Evolutionary conservation across 2,888 invertebrate genomes (phyloP), one percentile per base, ranked within the genome.

Genomic region (Drosophila monieri): DNA sequence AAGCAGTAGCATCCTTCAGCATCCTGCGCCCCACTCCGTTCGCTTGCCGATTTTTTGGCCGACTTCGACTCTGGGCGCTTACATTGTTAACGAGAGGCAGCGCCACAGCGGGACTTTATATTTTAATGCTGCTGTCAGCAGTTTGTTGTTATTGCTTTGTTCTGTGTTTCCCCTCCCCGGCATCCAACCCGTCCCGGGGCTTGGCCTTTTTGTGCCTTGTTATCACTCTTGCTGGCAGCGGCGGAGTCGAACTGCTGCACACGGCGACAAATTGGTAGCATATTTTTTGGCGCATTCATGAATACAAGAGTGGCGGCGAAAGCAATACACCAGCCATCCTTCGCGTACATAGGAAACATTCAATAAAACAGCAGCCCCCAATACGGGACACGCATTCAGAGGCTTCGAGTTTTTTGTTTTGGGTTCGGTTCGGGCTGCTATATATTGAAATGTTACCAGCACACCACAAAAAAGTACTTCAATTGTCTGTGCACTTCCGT

Each of bases 261-360:
- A 85, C 85, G 81, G 85, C 80, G 86, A 85, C 84, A 85, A 85
- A 85, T 85, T 85, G 86, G 78, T 81, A 84, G 85, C 86, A 85
- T 85, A 85, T 85, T 85, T 86, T 85, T 85, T 80, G 77, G 78
- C 76, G 74, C 80, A 85, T 83, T 80, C 85, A 83, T 85, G 85
- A 86, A 86, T 85, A 78, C 77, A 70, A 73, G 78, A 81, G 74
- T 73, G 76, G 62, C 67, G 76, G 58, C 58, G 43, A 73, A 61
- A 74, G 67, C 62, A 68, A 72, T 71, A 77, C 35, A 41, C 51
- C 43, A 65, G 30, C 60, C 47, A 71, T 56, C 52, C 69, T 74
- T 74, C 77, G 76, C 67, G 73, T 64, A 65, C 71, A 83, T 80
- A 85, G 83, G 83, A 84, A 84, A 80, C 83, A 83, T 85, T 84